phyloP scores from a whole-genome alignment of 2,113 vertebrate genomes.

The Corythornis vintsioides region DNA sequence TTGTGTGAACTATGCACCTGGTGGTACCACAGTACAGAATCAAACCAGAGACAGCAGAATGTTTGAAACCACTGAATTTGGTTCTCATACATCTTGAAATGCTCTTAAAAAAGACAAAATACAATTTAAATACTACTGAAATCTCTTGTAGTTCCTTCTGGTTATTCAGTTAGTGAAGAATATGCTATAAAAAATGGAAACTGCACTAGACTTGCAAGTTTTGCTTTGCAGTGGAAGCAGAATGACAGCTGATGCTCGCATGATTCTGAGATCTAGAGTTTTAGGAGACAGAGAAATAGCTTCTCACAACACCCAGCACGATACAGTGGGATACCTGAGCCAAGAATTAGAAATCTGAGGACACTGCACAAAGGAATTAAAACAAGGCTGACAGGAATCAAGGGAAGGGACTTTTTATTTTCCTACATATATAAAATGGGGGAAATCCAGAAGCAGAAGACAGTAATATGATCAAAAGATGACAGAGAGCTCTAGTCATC shows the following conservation, averaged over 20 bases:
- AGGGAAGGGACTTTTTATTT: background rate
- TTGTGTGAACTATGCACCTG: background rate
- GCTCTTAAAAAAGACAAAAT: background rate
- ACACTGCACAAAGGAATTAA: background rate
- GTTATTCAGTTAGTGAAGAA: background rate
- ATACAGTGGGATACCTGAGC: background rate
- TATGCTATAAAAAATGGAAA: background rate
- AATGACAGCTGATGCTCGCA: rapidly evolving
- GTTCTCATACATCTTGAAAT: background rate
- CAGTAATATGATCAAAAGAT: background rate
- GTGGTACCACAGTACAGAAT: background rate
- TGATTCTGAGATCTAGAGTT: background rate
- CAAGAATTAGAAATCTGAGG: background rate
- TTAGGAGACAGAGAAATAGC: background rate
- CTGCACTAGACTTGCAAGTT: background rate
- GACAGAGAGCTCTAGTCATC: background rate
- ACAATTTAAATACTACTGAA: background rate
- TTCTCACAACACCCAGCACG: background rate
- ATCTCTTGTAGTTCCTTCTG: background rate
- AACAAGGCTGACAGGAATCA: background rate
- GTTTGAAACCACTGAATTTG: background rate
- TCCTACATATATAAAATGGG: background rate
- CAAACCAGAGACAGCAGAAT: background rate
- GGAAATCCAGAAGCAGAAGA: background rate
- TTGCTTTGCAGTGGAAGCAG: background rate